phyloP scores from a whole-genome alignment of 2,888 invertebrate genomes.

The Oscheius sp. region DNA sequence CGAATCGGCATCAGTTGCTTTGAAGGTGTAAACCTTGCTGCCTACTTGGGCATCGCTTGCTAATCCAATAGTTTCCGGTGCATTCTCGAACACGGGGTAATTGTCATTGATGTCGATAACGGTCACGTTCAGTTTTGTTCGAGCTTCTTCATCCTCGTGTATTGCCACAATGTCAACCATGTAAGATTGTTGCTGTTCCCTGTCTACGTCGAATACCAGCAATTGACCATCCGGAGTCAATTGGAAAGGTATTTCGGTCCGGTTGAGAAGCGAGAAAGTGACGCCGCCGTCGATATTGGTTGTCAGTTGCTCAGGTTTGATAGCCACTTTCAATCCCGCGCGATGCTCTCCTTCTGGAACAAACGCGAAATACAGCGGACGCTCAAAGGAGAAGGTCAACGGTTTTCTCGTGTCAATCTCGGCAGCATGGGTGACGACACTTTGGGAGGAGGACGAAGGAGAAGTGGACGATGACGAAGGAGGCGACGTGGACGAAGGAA shows the following conservation, averaged over 20 bases:
- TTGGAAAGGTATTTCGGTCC: slow-evolving; percentile 35
- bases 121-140: slow-evolving; percentile 58
- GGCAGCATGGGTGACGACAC: neutral
- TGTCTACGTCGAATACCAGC: slow-evolving; percentile 64
- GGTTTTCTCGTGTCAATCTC: slow-evolving; percentile 6
- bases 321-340: slow-evolving; percentile 54
- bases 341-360: slow-evolving; percentile 65
- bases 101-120: slow-evolving; percentile 71
- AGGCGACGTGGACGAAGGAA: slow-evolving; percentile 1
- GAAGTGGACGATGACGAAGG: neutral
- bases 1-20: slow-evolving; percentile 60
- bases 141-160: slow-evolving; percentile 36
- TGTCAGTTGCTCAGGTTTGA: slow-evolving; percentile 56
- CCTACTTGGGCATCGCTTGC: slow-evolving; percentile 6
- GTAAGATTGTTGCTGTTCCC: slow-evolving; percentile 57
- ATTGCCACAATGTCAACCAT: slow-evolving; percentile 41
- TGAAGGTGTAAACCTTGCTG: slow-evolving; percentile 11
- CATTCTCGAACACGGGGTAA: slow-evolving; percentile 58
- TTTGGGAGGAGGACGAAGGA: slow-evolving; percentile 4
- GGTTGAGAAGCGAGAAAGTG: slow-evolving; percentile 43
- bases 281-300: slow-evolving; percentile 24
- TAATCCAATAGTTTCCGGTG: slow-evolving; percentile 46
- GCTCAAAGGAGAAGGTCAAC: slow-evolving; percentile 38
- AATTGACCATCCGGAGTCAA: slow-evolving; percentile 56
- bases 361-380: slow-evolving; percentile 44